Evolutionary conservation across 2,113 vertebrate species (phyloP).

Genomic region (Chaenogobius annularis): DNA sequence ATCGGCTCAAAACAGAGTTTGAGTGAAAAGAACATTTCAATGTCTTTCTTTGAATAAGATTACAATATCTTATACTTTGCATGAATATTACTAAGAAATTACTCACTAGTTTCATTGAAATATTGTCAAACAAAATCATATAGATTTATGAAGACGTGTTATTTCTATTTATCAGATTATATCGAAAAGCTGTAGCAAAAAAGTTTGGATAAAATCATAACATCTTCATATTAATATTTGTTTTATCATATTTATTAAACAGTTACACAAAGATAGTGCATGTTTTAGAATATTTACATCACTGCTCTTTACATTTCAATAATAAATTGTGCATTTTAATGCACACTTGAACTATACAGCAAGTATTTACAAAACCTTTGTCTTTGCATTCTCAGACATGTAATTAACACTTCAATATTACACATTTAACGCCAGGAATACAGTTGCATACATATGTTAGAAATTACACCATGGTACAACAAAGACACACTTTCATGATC

Average conservation of each 20-base stretch:
- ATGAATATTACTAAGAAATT: too few relatives aligned
- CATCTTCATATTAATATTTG: background rate
- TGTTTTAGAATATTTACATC: slow-evolving; percentile 34
- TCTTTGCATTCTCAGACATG: slow-evolving; percentile 23
- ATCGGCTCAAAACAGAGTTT: background rate
- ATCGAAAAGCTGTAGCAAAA: background rate
- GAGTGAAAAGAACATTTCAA: background rate
- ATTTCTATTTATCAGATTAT: background rate
- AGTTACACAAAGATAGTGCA: background rate
- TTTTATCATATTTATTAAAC: background rate
- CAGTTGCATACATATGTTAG: slow-evolving; percentile 37
- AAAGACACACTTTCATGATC: slow-evolving; percentile 36
- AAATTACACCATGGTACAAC: slow-evolving; percentile 49
- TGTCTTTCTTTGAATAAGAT: background rate
- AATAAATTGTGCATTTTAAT: slow-evolving; percentile 57
- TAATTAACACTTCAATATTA: background rate
- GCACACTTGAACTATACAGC: slow-evolving; percentile 60
- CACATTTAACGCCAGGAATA: slow-evolving; percentile 7
- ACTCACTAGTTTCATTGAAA: background rate
- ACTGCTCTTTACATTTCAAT: slow-evolving; percentile 27
- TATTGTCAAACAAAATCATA: too few relatives aligned
- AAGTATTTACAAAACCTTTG: slow-evolving; percentile 64
- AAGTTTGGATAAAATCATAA: background rate
- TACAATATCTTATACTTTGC: too few relatives aligned
- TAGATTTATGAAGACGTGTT: background rate